Conservation (phyloP, 2,113 vertebrate genomes). For the Pagrus major region DNA sequence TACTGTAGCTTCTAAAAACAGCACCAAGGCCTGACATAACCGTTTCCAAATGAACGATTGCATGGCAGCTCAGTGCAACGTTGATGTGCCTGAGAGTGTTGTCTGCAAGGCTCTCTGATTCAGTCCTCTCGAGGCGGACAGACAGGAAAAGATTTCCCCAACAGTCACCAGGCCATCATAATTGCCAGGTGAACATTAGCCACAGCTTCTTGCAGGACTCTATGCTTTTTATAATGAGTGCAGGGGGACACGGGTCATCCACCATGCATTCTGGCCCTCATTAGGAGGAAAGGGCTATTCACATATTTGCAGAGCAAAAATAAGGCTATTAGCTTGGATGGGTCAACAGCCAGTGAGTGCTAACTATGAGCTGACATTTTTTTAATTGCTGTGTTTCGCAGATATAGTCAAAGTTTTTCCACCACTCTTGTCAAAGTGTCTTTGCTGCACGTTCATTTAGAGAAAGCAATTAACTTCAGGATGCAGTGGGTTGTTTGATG, state of each 20-base stretch:
- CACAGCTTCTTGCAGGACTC: conserved; percentile 55
- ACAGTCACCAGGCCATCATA: conserved; percentile 72
- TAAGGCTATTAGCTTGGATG: conserved; percentile 74
- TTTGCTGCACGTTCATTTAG: conserved; percentile 13
- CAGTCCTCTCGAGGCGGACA: conserved; percentile 46
- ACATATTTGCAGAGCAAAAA: conserved; percentile 77
- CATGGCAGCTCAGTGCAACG: conserved; percentile 57
- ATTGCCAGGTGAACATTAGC: conserved; percentile 74
- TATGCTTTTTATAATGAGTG: conserved; percentile 79
- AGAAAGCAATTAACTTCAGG: conserved; percentile 44
- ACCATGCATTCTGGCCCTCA: conserved; percentile 73
- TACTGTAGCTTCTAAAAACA: conserved; percentile 70
- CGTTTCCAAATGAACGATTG: conserved; percentile 67
- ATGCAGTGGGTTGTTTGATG: background rate
- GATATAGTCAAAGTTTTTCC: conserved; percentile 52
- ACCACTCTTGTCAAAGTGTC: conserved; percentile 51
- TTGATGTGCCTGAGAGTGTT: conserved; percentile 67
- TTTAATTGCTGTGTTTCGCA: conserved; percentile 71
- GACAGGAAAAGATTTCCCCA: conserved; percentile 61
- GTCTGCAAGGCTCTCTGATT: conserved; percentile 51
- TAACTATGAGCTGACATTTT: conserved; percentile 35
- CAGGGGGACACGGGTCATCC: conserved; percentile 73
- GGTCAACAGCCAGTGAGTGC: conserved; percentile 57
- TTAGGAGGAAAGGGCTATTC: conserved; percentile 73
- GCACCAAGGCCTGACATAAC: conserved; percentile 63